Base-by-base conservation (phyloP, 2,797 vertebrate genomes). In the Sus cebifrons region DNA sequence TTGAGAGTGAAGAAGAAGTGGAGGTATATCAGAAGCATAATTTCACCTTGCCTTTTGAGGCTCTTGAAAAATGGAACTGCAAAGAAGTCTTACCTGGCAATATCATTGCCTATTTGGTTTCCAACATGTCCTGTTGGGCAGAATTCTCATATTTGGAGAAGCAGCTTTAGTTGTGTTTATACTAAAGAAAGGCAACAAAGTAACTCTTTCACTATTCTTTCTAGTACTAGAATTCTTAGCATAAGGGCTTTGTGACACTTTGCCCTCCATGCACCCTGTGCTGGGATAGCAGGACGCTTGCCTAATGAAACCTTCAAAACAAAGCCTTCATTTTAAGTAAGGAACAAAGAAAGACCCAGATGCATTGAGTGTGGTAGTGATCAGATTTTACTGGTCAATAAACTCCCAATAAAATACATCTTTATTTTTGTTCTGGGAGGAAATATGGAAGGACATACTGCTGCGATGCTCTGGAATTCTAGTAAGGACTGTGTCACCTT, bases 361-460 rank as follows among this genome's bases (percentile, higher is more conserved):
- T 81, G 65, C 73, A 49, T 77, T 67, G 29, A 93, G 67, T 78
- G 29, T 64, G 29, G 2, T 27, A 73, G 36, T 75, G 83, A 85
- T 79, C 29, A 68, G 36, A 89, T 87, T 95, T 97, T 93, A 96
- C 93, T 94, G 68, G 73, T 74, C 56, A 89, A 71, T 64, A 86
- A 67, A 60, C 70, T 93, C 11, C 18, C 67, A 52, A 40, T 62
- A 56, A 44, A 82, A 40, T 56, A 11, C 11, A 73, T 52, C 2
- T 67, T 94, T 67, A 14, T 49, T 85, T 54, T 81, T 92, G 36
- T 95, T 73, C 25, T 93, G 15, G 60, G 68, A 75, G 29, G 54
- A 93, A 84, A 62, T 92, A 13, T 89, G 67, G 67, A 70, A 27
- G 14, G 27, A 65, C 84, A 93, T 20, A 23, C 25, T 20, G 5